A percentile compares a stretch with the other conserved stretches of the same genome.
phyloP scores from a whole-genome alignment of 2,797 vertebrate species.

The Catharus ustulatus region DNA sequence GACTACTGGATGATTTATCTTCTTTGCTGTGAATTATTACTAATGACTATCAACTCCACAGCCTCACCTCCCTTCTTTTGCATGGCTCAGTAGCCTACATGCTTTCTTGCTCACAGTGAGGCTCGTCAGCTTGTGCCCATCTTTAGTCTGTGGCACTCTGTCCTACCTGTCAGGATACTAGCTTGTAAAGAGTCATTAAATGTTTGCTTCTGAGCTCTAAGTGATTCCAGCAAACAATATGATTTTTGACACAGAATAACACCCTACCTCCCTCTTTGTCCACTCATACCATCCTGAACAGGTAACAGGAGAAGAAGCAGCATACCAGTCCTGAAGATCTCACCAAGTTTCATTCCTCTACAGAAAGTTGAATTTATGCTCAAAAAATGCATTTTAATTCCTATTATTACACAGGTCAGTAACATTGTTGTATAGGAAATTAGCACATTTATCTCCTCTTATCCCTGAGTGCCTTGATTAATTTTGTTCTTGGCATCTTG shows the following conservation, averaged over 20 bases:
- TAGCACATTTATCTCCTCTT: background rate
- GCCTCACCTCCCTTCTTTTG: background rate
- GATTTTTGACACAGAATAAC: background rate
- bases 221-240: background rate
- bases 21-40: background rate
- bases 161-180: background rate
- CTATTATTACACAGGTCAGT: background rate
- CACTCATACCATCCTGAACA: background rate
- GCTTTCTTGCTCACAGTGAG: background rate
- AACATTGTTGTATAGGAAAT: background rate
- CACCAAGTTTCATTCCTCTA: background rate
- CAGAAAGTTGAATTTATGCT: background rate
- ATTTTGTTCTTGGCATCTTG: constrained; percentile 13
- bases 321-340: background rate
- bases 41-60: background rate
- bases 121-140: background rate
- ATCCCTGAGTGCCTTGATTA: background rate
- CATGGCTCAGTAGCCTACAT: background rate
- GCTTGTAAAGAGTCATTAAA: background rate
- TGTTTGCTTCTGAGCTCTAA: background rate
- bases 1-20: background rate
- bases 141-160: background rate
- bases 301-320: background rate
- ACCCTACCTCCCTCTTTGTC: background rate
- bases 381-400: background rate